These are phyloP conservation scores for Palaemon carinicauda DNA, from an alignment of 1,140 invertebrate species.

Conservation along the genomic window DNA sequence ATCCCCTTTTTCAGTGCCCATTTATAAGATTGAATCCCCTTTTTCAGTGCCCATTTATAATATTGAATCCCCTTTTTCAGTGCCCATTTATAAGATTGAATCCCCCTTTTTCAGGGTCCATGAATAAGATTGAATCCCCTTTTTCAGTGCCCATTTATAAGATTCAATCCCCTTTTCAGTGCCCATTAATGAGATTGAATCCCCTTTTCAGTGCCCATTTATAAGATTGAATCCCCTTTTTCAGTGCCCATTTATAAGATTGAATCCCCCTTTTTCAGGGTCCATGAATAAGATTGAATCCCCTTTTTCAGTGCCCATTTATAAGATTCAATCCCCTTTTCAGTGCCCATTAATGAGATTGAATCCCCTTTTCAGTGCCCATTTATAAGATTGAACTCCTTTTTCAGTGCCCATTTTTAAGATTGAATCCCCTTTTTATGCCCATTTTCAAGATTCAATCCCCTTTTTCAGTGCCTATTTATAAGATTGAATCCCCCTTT, in stretches of 20 bases:
- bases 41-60: slow-evolving; percentile 90
- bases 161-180: slow-evolving; percentile 79
- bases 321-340: slow-evolving; percentile 82
- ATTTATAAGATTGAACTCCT: slow-evolving; percentile 93
- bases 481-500: too few species aligned
- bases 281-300: slow-evolving; percentile 94
- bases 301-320: slow-evolving; percentile 86
- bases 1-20: slow-evolving; percentile 81
- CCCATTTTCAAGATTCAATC: too few species aligned
- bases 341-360: slow-evolving; percentile 91
- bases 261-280: slow-evolving; percentile 79
- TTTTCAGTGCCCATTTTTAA: slow-evolving; percentile 90
- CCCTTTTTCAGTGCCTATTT: too few species aligned
- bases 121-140: slow-evolving; percentile 92
- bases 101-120: slow-evolving; percentile 81
- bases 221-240: slow-evolving; percentile 85
- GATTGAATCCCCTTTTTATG: too few species aligned
- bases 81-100: slow-evolving; percentile 93
- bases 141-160: slow-evolving; percentile 90
- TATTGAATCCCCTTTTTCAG: slow-evolving; percentile 79
- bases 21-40: slow-evolving; percentile 92
- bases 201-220: slow-evolving; percentile 88
- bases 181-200: slow-evolving; percentile 91
- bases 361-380: slow-evolving; percentile 82
- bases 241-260: slow-evolving; percentile 92